Percentiles rank a stretch among this genome's conserved stretches.
These are phyloP conservation scores for Natator depressus DNA, from an alignment of 2,113 vertebrate genomes.

Conservation along the genomic window DNA sequence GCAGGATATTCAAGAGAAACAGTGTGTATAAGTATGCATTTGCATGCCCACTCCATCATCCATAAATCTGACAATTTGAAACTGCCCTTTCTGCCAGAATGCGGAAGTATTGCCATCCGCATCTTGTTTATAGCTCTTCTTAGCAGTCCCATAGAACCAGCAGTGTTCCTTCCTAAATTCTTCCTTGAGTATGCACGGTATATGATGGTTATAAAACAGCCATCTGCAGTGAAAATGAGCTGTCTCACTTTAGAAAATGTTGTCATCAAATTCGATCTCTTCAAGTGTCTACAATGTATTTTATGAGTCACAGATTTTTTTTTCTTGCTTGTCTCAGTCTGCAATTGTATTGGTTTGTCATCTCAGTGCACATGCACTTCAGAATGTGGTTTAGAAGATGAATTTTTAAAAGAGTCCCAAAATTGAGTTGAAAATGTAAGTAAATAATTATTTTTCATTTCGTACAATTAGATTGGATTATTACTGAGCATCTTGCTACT, in stretches of 20 bases:
- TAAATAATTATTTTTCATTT: not conserved
- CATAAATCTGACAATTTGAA: conserved; percentile 52
- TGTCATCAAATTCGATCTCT: not conserved
- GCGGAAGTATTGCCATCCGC: not conserved
- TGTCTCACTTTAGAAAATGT: conserved; percentile 4
- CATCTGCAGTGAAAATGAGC: not conserved
- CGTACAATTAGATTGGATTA: not conserved
- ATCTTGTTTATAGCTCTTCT: not conserved
- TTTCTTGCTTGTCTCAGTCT: not conserved
- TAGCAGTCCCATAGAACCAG: not conserved
- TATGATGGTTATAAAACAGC: not conserved
- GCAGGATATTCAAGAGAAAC: conserved; percentile 25
- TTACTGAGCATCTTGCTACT: not conserved
- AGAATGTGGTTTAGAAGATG: not conserved
- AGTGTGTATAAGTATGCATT: conserved; percentile 27
- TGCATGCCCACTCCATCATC: conserved; percentile 37
- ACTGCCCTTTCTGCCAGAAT: not conserved
- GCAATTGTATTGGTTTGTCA: not conserved
- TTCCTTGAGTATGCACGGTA: not conserved
- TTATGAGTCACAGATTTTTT: not conserved
- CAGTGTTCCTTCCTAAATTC: not conserved
- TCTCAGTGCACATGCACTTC: not conserved
- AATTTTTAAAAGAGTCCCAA: not conserved
- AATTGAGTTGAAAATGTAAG: not conserved
- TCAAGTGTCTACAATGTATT: not conserved